A percentile compares a stretch with the other conserved stretches of the same genome.
Conservation (phyloP, 2,797 vertebrate genomes). For the Scyliorhinus canicula region DNA sequence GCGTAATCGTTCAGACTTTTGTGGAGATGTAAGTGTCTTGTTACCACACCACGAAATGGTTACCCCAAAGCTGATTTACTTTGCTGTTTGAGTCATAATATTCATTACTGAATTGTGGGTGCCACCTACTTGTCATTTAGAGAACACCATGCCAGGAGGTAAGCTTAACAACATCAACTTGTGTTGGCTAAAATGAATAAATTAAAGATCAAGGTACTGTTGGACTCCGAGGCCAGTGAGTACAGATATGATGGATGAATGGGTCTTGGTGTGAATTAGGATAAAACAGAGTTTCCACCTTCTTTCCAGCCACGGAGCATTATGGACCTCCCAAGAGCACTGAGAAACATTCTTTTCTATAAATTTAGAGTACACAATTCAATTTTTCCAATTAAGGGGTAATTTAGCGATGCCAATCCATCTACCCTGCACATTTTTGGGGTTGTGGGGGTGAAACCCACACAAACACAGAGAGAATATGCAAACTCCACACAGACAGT, state of each 20-base stretch:
- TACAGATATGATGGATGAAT: not conserved
- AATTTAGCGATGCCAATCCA: no score
- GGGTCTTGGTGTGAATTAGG: not conserved
- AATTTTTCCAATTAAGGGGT: no score
- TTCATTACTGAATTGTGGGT: not conserved
- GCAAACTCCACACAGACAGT: no score
- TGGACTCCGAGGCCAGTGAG: not conserved
- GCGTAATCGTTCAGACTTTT: not conserved
- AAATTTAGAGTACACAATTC: no score
- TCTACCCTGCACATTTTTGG: no score
- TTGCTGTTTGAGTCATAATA: not conserved
- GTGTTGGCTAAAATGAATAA: not conserved
- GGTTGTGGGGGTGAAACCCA: no score
- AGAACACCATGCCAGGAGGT: not conserved
- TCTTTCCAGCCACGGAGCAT: no score
- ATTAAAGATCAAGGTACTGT: not conserved
- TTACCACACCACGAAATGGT: not conserved
- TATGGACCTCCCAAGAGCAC: no score
- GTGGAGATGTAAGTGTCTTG: not conserved
- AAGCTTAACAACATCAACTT: not conserved
- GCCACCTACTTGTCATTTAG: not conserved
- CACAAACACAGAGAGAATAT: no score
- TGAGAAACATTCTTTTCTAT: no score
- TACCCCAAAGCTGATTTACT: not conserved
- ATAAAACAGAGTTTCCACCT: no score